These are phyloP conservation scores for Aphodius sticticus DNA, from an alignment of 2,888 invertebrate genomes.

Conservation along the genomic window DNA sequence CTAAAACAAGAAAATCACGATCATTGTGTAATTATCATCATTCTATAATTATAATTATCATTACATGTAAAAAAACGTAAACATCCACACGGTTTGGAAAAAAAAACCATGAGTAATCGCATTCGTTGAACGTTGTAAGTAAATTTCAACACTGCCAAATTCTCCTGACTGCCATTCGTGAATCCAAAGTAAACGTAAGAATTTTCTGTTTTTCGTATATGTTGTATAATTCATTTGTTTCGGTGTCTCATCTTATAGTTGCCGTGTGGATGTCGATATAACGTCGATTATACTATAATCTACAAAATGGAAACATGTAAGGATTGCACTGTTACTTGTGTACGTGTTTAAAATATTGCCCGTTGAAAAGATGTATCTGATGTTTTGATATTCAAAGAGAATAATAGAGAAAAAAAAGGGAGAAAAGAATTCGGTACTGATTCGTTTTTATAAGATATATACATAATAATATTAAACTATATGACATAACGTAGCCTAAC, in stretches of 20 bases:
- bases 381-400: conserved; percentile 11
- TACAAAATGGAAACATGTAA: conserved; percentile 20
- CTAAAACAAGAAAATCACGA: conserved; percentile 40
- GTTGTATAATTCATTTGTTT: background rate
- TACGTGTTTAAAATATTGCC: conserved; percentile 42
- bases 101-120: background rate
- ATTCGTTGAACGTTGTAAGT: background rate
- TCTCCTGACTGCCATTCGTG: conserved; percentile 56
- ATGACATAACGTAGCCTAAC: conserved; percentile 1
- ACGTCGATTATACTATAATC: conserved; percentile 21
- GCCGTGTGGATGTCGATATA: conserved; percentile 36
- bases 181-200: conserved; percentile 17
- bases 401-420: background rate
- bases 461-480: conserved; percentile 6
- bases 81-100: conserved; percentile 4
- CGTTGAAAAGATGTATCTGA: conserved; percentile 4
- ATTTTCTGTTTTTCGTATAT: conserved; percentile 25
- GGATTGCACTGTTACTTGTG: conserved; percentile 45
- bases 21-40: conserved; percentile 43
- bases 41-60: conserved; percentile 25
- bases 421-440: background rate
- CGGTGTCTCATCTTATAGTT: conserved; percentile 19
- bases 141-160: conserved; percentile 57
- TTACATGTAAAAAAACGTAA: conserved; percentile 14
- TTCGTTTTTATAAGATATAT: conserved; percentile 15